Conservation (phyloP, 2,888 invertebrate species). For the Drosophila barbarae region DNA sequence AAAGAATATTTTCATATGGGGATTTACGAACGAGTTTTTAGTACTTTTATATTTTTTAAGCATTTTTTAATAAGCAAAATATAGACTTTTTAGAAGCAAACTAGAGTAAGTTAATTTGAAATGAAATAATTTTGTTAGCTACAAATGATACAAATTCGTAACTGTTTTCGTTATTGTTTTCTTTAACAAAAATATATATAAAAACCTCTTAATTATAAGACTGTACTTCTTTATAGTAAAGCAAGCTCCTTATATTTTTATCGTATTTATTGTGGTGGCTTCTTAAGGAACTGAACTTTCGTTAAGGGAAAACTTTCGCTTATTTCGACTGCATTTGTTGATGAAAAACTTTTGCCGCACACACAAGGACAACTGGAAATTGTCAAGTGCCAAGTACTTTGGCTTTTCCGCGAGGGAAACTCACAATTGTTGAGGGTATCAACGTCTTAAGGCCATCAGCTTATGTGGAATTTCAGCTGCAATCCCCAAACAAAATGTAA, state of each 20-base stretch:
- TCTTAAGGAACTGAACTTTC: constrained; percentile 21
- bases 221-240: background rate
- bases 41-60: background rate
- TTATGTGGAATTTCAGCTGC: constrained; percentile 18
- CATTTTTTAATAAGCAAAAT: background rate
- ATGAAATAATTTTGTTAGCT: too few species aligned
- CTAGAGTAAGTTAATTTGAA: too few species aligned
- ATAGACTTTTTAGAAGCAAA: background rate
- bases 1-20: background rate
- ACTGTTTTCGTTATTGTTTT: too few species aligned
- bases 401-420: constrained; percentile 7
- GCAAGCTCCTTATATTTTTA: background rate
- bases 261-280: constrained; percentile 12
- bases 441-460: constrained; percentile 23
- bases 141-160: background rate
- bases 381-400: constrained; percentile 33
- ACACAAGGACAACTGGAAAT: constrained; percentile 15
- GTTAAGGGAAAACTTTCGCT: constrained; percentile 16
- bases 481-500: constrained; percentile 28
- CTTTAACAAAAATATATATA: background rate
- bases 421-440: constrained; percentile 15
- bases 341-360: constrained; percentile 23
- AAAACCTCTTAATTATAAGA: too few species aligned
- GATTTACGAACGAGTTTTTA: background rate
- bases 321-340: constrained; percentile 33